Percentiles rank a stretch among this genome's conserved stretches.
Evolutionary conservation across 2,888 invertebrate genomes (phyloP).

Genomic region (Himalopsyche kuldschensis): DNA sequence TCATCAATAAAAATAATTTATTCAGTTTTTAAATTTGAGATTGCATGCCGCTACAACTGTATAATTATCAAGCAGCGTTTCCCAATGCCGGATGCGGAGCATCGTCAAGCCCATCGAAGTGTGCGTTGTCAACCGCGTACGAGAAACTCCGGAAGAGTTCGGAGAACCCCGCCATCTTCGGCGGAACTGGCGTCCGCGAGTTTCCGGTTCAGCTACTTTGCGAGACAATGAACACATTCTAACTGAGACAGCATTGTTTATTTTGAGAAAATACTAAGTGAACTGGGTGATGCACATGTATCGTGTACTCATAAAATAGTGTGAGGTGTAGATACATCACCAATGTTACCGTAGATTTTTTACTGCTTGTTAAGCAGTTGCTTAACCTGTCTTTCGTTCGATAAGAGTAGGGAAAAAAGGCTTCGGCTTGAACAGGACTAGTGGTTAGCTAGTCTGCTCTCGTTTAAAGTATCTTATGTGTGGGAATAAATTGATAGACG

Average conservation of each 20-base stretch:
- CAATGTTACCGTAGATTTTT: too few relatives aligned
- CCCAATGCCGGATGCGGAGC: neutral
- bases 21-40: too few relatives aligned
- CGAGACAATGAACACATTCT: neutral
- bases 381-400: too few relatives aligned
- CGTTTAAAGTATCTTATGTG: too few relatives aligned
- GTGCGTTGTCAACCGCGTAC: neutral
- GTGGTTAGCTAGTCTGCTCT: too few relatives aligned
- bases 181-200: neutral
- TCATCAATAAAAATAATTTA: too few relatives aligned
- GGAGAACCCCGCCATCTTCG: neutral
- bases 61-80: neutral
- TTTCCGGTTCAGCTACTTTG: neutral
- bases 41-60: too few relatives aligned
- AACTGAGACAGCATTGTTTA: neutral
- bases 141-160: neutral
- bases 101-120: neutral
- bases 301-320: neutral
- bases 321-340: too few relatives aligned
- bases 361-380: too few relatives aligned
- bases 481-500: too few relatives aligned
- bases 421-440: too few relatives aligned
- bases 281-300: neutral
- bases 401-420: too few relatives aligned
- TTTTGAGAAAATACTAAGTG: neutral